A percentile compares a stretch with the other conserved stretches of the same genome.
phyloP scores from a whole-genome alignment of 2,797 vertebrate species.

The Mus caroli region DNA sequence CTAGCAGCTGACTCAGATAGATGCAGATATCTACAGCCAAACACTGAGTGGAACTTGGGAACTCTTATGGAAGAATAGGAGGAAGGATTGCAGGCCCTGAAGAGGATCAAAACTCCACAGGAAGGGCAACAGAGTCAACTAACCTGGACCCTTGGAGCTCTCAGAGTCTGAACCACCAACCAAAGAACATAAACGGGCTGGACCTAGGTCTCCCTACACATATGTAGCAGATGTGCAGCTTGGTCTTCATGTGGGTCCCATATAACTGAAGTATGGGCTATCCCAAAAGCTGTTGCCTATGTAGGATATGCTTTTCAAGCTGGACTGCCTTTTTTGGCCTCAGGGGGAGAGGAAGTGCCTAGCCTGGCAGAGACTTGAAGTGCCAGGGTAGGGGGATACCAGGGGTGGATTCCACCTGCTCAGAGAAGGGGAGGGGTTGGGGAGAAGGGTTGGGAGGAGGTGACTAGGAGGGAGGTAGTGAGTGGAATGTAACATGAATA shows the following conservation, averaged over 20 bases:
- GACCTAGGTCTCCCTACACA: neutral
- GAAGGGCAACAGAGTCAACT: neutral
- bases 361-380: neutral
- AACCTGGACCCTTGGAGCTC: neutral
- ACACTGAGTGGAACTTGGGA: neutral
- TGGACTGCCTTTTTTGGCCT: neutral
- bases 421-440: neutral
- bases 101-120: neutral
- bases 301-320: neutral
- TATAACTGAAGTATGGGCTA: neutral
- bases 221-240: neutral
- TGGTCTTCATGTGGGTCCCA: neutral
- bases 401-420: rapidly evolving
- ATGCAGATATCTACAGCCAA: neutral
- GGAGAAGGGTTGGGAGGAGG: neutral
- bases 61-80: neutral
- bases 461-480: neutral
- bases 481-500: neutral
- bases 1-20: neutral
- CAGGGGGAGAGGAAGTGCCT: neutral
- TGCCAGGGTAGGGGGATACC: neutral
- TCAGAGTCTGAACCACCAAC: neutral
- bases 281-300: neutral
- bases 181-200: neutral
- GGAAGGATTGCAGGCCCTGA: neutral